Evolutionary conservation across 2,888 invertebrate genomes (phyloP), one percentile per base, ranked within the genome.

Genomic region (Meloe dianella): DNA sequence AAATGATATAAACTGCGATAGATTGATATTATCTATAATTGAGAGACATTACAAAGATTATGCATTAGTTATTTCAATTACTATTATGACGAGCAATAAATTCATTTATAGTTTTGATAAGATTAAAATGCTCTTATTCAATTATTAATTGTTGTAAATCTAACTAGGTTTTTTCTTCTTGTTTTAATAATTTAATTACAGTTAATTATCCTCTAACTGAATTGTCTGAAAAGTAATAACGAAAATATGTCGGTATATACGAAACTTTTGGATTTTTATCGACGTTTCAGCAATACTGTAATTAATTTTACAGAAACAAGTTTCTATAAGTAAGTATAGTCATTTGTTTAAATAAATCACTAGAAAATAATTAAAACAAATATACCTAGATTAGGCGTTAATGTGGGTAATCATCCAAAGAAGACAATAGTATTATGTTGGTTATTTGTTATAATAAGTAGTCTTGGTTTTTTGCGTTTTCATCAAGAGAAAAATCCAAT

Each of bases 401-500:
- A 82, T 65, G 87, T 92, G 61, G 91, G 89, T 22, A 83, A 77
- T 60, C 81, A 87, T 75, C 91, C 92, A 63, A 86, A 87, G 84
- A 86, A 82, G 77, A 90, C 89, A 73, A 88, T 92, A 32, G 71
- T 84, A 20, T 75, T 87, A 69, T 87, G 88, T 77, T 84, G 89
- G 79, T 68, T 85, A 12, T 82, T 89, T 71, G 87, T 91, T 22
- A 71, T 87, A 12, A 54, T 90, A 17, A 89, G 90, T 77, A 84
- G 87, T 63, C 79, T 87, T 66, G 92, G 92, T 38, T 84, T 91
- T 61, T 78, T 89, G 27, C 85, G 86, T 74, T 92, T 92, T 82
- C 86, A 88, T 68, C 89, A 90, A 80, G 92, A 93, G 83, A 91
- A 89, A 78, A 90, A 91, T 82, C 92, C 92, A 0, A 82, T 92